A percentile compares a stretch with the other conserved stretches of the same genome.
Conservation (phyloP, 2,113 vertebrate species). For the Gopherus evgoodei region DNA sequence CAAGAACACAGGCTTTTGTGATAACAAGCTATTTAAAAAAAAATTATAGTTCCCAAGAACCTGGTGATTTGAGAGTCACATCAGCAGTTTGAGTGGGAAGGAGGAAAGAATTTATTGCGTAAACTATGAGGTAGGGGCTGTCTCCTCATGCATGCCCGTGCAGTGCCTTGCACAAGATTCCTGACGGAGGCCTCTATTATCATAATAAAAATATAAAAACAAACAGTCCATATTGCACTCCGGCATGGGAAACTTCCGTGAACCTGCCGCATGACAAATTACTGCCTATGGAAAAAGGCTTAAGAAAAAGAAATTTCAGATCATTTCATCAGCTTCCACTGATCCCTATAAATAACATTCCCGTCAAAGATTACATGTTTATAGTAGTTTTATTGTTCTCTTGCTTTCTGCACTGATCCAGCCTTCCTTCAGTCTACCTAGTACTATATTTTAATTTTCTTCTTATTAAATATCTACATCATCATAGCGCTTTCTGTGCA, state of each 20-base stretch:
- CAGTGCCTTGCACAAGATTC: not conserved
- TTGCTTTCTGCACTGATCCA: not conserved
- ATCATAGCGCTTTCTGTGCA: not conserved
- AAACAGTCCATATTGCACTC: not conserved
- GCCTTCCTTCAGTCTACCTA: not conserved
- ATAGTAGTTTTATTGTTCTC: not conserved
- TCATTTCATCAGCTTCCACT: not conserved
- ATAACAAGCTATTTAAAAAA: constrained; percentile 22
- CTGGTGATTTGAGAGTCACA: not conserved
- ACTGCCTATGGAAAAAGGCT: not conserved
- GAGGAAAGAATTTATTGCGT: not conserved
- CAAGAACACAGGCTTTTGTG: not conserved
- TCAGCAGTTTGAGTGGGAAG: not conserved
- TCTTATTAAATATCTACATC: not conserved
- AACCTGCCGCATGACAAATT: not conserved
- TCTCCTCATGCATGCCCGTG: fast-evolving
- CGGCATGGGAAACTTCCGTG: not conserved
- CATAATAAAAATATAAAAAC: not conserved
- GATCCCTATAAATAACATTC: not conserved
- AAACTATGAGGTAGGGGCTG: not conserved
- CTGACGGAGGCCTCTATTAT: fast-evolving
- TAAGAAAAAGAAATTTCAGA: not conserved
- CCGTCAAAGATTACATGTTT: not conserved
- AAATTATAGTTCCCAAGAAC: constrained; percentile 40
- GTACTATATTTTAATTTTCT: not conserved